These are phyloP conservation scores for Aphelocoma californica DNA, from an alignment of 2,797 vertebrate species.

Conservation along the genomic window DNA sequence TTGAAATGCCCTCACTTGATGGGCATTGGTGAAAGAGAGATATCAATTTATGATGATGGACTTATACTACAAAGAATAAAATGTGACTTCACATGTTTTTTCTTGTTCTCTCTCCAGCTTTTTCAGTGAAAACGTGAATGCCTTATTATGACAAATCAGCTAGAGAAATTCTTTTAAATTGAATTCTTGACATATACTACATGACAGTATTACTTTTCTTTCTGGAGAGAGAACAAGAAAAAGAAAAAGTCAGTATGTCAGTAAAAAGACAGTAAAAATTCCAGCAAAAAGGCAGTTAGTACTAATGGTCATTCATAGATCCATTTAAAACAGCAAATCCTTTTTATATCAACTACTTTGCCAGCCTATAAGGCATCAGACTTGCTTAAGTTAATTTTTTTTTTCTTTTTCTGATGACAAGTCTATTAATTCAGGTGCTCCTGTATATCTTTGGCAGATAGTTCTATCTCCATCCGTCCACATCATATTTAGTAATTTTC, in stretches of 20 bases:
- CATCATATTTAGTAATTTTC: background rate
- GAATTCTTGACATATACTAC: background rate
- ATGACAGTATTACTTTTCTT: background rate
- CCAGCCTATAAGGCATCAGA: background rate
- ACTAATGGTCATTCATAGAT: background rate
- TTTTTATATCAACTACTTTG: background rate
- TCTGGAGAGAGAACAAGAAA: background rate
- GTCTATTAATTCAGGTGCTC: background rate
- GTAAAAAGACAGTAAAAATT: background rate
- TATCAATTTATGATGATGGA: background rate
- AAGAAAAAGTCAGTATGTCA: background rate
- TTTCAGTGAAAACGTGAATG: background rate
- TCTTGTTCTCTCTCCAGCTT: background rate
- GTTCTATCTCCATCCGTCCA: background rate
- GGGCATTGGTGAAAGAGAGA: background rate
- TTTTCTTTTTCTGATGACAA: background rate
- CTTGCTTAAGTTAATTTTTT: background rate
- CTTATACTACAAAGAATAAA: background rate
- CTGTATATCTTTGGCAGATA: background rate
- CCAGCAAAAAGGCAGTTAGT: background rate
- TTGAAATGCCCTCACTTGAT: background rate
- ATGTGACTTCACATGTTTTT: background rate
- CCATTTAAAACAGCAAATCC: background rate
- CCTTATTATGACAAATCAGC: background rate
- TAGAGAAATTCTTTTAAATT: background rate